Evolutionary conservation across 2,888 invertebrate species (phyloP), one percentile per base, ranked within the genome.

Genomic region (Ischnura elegans): DNA sequence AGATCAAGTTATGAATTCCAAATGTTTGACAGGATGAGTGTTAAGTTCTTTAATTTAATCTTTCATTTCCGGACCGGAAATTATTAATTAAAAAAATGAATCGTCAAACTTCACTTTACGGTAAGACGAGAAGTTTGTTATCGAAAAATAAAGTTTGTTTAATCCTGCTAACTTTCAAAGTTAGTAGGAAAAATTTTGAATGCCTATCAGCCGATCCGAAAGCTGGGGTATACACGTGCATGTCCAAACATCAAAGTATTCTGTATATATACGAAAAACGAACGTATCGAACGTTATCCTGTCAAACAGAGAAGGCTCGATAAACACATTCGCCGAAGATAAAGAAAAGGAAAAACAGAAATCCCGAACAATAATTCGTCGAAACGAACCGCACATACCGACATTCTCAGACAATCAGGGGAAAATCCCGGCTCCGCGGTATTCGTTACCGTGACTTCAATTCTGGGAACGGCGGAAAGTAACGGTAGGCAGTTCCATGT

Each of bases 301-400:
- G 25, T 25, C 76, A 76, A 36, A 76, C 36, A 10, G 36, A 10
- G 76, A 3, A 16, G 36, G 36, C 76, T 76, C 76, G 76, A 10
- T 36, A 36, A 76, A 36, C 13, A 36, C n/a, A 76, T 36, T 76
- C n/a, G n/a, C 76, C 16, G 36, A 29, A 21, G 76, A n/a, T n/a
- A n/a, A n/a, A n/a, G n/a, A n/a, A n/a, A n/a, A 13, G 13, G 29
- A 36, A 16, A 36, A 16, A 76, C 8, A n/a, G 76, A n/a, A 76
- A 36, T 76, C 76, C 76, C 76, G 29, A 76, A 36, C 29, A 76
- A 76, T 76, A 76, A 76, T 29, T 76, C 25, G 76, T 76, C 76
- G 76, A 76, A 16, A 36, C 76, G 76, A 76, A 16, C 76, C 76
- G 36, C 36, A 36, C 16, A 76, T 76, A 36, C 29, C 76, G 76